phyloP scores from a whole-genome alignment of 2,113 vertebrate species.

The Lophius piscatorius region DNA sequence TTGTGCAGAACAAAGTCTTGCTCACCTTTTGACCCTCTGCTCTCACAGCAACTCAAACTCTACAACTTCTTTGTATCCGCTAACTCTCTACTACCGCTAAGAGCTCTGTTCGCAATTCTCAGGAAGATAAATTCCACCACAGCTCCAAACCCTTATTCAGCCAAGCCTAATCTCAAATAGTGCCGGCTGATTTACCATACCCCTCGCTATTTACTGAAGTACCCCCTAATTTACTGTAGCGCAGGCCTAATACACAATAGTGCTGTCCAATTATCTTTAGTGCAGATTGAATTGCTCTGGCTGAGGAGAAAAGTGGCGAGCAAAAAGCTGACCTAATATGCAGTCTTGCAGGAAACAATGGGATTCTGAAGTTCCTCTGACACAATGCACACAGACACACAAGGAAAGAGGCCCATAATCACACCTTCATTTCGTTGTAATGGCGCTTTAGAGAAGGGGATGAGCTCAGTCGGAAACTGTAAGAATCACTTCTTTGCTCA shows the following conservation, averaged over 20 bases:
- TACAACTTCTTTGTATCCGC: constrained; percentile 25
- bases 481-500: background rate
- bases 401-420: background rate
- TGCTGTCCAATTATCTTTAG: constrained; percentile 74
- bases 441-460: no score
- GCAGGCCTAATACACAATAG: constrained; percentile 58
- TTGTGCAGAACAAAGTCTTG: constrained; percentile 26
- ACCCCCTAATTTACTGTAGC: constrained; percentile 72
- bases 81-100: constrained; percentile 48
- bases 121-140: constrained; percentile 56
- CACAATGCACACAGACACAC: background rate
- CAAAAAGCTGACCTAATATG: constrained; percentile 61
- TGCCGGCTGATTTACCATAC: constrained; percentile 71
- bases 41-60: constrained; percentile 7
- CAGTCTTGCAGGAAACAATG: constrained; percentile 39
- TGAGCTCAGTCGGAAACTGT: background rate
- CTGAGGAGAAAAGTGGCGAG: constrained; percentile 49
- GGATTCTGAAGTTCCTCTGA: constrained; percentile 39
- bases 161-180: constrained; percentile 68
- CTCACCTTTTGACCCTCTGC: constrained; percentile 8
- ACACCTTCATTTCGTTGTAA: background rate
- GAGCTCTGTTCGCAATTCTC: constrained; percentile 60
- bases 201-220: constrained; percentile 70
- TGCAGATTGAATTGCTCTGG: constrained; percentile 71
- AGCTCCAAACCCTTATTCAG: constrained; percentile 45